Evolutionary conservation across 2,797 vertebrate species (phyloP), one percentile per base, ranked within the genome.

Genomic region (Pseudomugil gertrudae): DNA sequence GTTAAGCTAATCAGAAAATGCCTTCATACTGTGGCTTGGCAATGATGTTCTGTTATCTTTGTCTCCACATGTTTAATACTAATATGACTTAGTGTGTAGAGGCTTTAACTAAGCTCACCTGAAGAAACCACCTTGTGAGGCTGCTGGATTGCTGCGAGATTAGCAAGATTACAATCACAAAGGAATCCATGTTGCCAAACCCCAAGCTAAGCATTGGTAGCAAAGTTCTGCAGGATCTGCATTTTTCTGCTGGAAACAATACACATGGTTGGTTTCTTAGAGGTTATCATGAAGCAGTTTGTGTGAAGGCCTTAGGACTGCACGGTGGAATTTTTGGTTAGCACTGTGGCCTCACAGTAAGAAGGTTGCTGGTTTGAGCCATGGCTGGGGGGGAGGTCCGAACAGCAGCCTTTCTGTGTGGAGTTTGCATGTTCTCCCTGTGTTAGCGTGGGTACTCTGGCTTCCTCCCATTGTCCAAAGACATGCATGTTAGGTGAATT

Each of bases 61-160:
- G 26, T 47, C 19, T 30, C 19, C 40, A 21, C 40, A 32, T 29
- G 40, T n/a, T 21, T 52, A 14, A 52, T 21, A 52, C 33, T 19
- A 14, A 19, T 21, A 33, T 26, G 43, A n/a, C 2, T 47, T 47
- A 21, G 13, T 24, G 24, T 27, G 24, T 53, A 35, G n/a, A 50
- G 6, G 14, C 45, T 33, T 57, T 50, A 32, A 0, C 63, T 0
- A 0, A 1, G 0, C 63, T 36, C 19, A 38, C 19, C 43, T 36
- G 0, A 57, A 50, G 19, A 60, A 40, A 7, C 14, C 30, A 56
- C 19, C 9, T 23, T 35, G 30, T 21, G 13, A 55, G 50, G 17
- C 53, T 2, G 53, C 19, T 55, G 53, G n/a, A 21, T 55, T 55
- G 30, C 23, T 14, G 6, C 8, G 14, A 35, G 53, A 55, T 55